Evolutionary conservation across 1,140 invertebrate genomes (phyloP).

Genomic region (Drosophila fuyamai): DNA sequence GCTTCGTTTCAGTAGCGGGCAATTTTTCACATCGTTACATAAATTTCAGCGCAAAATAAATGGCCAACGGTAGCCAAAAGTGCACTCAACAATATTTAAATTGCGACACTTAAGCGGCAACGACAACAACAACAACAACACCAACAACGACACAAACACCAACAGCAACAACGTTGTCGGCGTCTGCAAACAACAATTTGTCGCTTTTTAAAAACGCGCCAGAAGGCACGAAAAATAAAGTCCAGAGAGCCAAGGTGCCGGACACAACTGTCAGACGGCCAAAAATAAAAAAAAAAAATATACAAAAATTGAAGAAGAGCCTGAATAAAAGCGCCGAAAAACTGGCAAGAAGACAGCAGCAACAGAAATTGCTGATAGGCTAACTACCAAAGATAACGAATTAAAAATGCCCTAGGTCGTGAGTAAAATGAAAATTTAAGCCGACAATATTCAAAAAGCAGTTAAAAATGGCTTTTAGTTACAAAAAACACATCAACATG

Average conservation of each 20-base stretch:
- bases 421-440: too few relatives aligned
- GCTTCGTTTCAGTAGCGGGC: slow-evolving; percentile 59
- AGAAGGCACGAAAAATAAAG: slow-evolving; percentile 71
- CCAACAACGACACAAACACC: slow-evolving; percentile 16
- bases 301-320: slow-evolving; percentile 11
- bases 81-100: slow-evolving; percentile 82
- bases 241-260: slow-evolving; percentile 55
- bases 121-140: slow-evolving; percentile 18
- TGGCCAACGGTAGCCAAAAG: slow-evolving; percentile 79
- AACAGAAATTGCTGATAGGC: slow-evolving; percentile 13
- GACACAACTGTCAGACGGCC: slow-evolving; percentile 32
- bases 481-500: too few relatives aligned
- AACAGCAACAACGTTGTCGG: slow-evolving; percentile 53
- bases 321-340: slow-evolving; percentile 12
- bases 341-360: neutral
- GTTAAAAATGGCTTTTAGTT: too few relatives aligned
- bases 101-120: slow-evolving; percentile 76
- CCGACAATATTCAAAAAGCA: too few relatives aligned
- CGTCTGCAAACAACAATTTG: slow-evolving; percentile 80
- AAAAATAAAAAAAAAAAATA: slow-evolving; percentile 12
- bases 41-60: slow-evolving; percentile 80
- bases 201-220: slow-evolving; percentile 79
- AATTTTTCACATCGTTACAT: slow-evolving; percentile 83
- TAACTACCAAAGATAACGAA: slow-evolving; percentile 2
- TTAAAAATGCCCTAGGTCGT: slow-evolving; percentile 2